Percentiles rank a stretch among this genome's conserved stretches.
Evolutionary conservation across 2,888 invertebrate genomes (phyloP).

Genomic region (Agrochola circellaris): DNA sequence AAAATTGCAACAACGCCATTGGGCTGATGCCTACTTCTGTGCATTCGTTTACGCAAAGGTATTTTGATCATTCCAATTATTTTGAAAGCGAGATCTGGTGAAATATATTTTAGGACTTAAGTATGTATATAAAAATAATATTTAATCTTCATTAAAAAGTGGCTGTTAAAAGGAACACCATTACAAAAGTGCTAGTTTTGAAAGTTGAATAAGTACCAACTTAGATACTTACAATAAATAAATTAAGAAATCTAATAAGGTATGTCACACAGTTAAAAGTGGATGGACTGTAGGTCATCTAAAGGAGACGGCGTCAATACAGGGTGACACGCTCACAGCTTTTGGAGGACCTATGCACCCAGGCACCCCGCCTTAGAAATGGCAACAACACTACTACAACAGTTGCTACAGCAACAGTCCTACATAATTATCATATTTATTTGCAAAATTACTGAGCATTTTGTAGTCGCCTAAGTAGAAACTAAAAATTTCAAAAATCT

Average conservation of each 20-base stretch:
- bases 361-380: not conserved
- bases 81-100: conserved; percentile 1
- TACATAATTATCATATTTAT: not conserved
- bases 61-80: conserved; percentile 46
- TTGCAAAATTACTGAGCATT: not conserved
- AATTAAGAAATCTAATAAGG: not conserved
- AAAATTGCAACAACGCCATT: conserved; percentile 37
- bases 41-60: conserved; percentile 18
- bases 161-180: not conserved
- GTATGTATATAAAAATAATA: not conserved
- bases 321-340: not conserved
- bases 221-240: not conserved
- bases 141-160: not conserved
- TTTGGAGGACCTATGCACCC: not conserved
- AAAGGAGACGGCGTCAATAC: not conserved
- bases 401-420: not conserved
- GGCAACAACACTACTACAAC: not conserved
- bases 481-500: not conserved
- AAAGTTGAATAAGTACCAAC: not conserved
- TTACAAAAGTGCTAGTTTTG: not conserved
- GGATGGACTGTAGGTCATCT: too few relatives aligned
- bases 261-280: not conserved
- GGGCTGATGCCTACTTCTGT: conserved; percentile 42
- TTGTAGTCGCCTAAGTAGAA: too few relatives aligned
- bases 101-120: not conserved